Evolutionary conservation across 92 coral and sea anemone species (phyloP), one percentile per base, ranked within the genome.

Genomic region (Isaurus tuberculatus): DNA sequence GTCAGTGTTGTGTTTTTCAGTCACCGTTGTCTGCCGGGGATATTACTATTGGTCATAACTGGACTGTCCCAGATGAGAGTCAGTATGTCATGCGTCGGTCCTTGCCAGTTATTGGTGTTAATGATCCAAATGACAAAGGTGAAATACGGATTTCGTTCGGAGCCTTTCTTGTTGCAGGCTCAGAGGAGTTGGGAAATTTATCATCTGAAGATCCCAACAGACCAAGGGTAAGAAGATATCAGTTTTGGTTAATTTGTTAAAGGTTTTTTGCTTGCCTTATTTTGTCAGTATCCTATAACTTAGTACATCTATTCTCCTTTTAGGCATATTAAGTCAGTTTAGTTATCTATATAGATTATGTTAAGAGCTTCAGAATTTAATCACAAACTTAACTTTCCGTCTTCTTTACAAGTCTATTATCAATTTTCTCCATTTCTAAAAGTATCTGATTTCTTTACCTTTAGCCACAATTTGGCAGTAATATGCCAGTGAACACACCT

Each of bases 141-240:
- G 98, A 95, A 65, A 93, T 93, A 43, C 92, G 98, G 25, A 88
- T 96, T 16, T 96, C 99, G 19, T 91, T 96, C 85, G 98, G 99
- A 16, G 89, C 91, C 15, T 90, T 96, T 58, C 72, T 94, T 34
- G 92, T 93, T 2, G 91, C 94, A 25, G 93, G 89, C 16, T 92
- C 98, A 33, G 99, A 85, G 73, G 98, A 96, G 83, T 79, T 94
- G 43, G 99, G 99, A 26, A 61, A 91, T 49, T 84, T 95, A 30
- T 40, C 88, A 8, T 51, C 83, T 13, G 73, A 79, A 29, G 91
- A 92, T 72, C 95, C 95, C 7, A 75, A 90, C 30, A 84, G 98
- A 66, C 95, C 98, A 2, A 90, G 98, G 88, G 98, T 95, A 89
- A 85, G 97, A 53, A n/a, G 7, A 4, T 37, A 37, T 37, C n/a